A percentile compares a stretch with the other conserved stretches of the same genome.
phyloP scores from a whole-genome alignment of 2,113 vertebrate genomes.

The Phoenicopterus ruber region DNA sequence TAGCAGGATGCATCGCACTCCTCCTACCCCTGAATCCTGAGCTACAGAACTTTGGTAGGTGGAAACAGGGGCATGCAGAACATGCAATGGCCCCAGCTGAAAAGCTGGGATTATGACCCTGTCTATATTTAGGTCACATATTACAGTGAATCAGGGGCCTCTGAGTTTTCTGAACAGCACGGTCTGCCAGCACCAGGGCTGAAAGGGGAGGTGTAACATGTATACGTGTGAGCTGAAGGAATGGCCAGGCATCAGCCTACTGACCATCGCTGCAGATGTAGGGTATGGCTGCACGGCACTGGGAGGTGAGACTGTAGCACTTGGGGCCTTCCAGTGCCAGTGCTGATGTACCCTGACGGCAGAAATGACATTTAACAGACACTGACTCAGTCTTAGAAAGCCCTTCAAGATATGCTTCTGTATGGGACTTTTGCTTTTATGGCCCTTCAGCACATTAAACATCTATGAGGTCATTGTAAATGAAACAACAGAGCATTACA shows the following conservation, averaged over 20 bases:
- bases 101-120: background rate
- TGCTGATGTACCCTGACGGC: background rate
- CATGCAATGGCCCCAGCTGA: background rate
- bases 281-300: background rate
- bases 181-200: background rate
- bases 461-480: background rate
- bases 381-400: background rate
- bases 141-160: background rate
- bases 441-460: background rate
- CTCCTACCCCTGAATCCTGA: background rate
- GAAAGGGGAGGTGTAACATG: background rate
- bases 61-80: background rate
- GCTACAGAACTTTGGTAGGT: background rate
- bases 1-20: background rate
- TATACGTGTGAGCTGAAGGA: background rate
- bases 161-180: background rate
- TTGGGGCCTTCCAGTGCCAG: background rate
- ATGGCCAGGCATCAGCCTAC: background rate
- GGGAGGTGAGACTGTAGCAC: background rate
- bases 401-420: background rate
- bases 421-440: background rate
- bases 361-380: background rate
- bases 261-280: accelerated
- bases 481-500: background rate
- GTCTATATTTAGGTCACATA: background rate